Evolutionary conservation across 2,113 vertebrate genomes (phyloP), one percentile per base, ranked within the genome.

Genomic region (Amphiprion ocellaris): DNA sequence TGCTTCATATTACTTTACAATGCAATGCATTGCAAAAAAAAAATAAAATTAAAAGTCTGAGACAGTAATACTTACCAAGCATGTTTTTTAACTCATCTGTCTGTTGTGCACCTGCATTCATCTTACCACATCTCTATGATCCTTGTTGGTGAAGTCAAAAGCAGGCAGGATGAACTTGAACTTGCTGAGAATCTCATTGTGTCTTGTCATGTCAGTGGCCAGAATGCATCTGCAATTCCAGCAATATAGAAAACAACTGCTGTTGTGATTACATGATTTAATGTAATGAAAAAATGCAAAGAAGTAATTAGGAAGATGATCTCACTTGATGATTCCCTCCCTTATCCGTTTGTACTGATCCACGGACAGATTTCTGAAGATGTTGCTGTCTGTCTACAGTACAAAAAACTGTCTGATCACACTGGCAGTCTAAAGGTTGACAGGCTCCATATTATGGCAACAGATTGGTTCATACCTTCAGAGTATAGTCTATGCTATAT

Each of bases 241-340:
- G 74, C 11, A 65, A 15, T n/a, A 69, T 21, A 10, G 46, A 47
- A 33, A 17, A 4, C 12, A 41, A 1, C 12, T 26, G 12, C 2
- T 41, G 37, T 14, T n/a, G 28, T 52, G 15, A 28, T 10, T 15
- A 14, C 1, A 1, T 11, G 19, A 28, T 50, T 19, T 2, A 44
- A 15, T 44, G 14, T 4, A 44, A 15, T 49, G 6, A 56, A 2
- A 0, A 16, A 47, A 33, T 15, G 12, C 56, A 7, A 2, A 14
- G 1, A 12, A 14, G 21, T 1, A 14, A 55, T 4, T 0, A 53
- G 33, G 55, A 26, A 21, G 47, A 5, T 2, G 2, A 54, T 61
- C 91, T 91, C 79, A 96, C 95, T 95, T 95, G 84, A 96, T 95
- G 75, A 96, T 95, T 7, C 95, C 94, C 63, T 95, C 94, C 41